phyloP scores from a whole-genome alignment of 2,113 vertebrate species.

The Brachypodius melanocephalos region DNA sequence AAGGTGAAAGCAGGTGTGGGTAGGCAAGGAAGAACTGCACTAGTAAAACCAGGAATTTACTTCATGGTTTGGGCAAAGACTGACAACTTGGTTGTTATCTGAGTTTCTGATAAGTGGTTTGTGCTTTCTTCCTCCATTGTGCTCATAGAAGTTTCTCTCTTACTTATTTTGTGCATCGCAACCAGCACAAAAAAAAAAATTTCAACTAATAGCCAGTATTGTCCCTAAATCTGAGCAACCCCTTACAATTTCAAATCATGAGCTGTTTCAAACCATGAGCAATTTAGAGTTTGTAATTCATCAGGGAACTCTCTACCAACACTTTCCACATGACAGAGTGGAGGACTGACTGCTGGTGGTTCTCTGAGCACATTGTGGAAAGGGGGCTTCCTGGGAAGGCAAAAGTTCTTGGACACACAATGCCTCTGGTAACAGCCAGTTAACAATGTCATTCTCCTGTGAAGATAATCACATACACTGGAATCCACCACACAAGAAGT shows the following conservation, averaged over 20 bases:
- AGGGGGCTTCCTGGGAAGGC: not conserved
- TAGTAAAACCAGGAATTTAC: not conserved
- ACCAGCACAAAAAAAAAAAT: not conserved
- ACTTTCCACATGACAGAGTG: not conserved
- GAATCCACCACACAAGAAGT: not conserved
- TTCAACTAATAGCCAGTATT: not conserved
- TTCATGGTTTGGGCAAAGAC: not conserved
- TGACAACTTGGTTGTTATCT: not conserved
- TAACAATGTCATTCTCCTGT: not conserved
- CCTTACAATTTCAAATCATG: not conserved
- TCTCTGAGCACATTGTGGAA: not conserved
- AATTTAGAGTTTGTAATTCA: not conserved
- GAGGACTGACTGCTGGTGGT: not conserved
- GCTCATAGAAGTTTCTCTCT: not conserved
- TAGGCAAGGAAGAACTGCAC: not conserved
- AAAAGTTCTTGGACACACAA: not conserved
- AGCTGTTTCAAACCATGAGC: not conserved
- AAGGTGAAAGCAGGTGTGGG: not conserved
- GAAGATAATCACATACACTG: not conserved
- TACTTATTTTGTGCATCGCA: not conserved
- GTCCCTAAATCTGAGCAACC: not conserved
- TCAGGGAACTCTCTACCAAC: not conserved
- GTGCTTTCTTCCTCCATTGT: not conserved
- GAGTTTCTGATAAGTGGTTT: not conserved
- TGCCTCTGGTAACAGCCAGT: not conserved